A percentile compares a stretch with the other conserved stretches of the same genome.
These are phyloP conservation scores for Aporrectodea caliginosa DNA, from an alignment of 1,140 invertebrate genomes.

Conservation along the genomic window DNA sequence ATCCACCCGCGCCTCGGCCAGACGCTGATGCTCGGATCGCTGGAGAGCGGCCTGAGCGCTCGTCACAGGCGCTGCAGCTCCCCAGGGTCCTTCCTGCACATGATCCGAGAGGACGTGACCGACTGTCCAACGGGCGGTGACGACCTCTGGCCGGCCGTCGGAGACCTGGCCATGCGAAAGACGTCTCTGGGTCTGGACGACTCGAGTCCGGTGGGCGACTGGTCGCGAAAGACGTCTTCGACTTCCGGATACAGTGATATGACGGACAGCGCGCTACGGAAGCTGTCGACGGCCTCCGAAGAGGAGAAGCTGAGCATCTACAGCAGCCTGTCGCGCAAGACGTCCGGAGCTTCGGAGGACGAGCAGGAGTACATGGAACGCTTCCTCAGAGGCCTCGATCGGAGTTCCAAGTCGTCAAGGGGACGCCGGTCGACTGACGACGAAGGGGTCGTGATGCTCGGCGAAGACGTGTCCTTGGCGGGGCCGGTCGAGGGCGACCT, in stretches of 20 bases:
- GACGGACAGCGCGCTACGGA: background rate
- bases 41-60: background rate
- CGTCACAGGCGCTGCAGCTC: background rate
- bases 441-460: background rate
- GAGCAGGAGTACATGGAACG: background rate
- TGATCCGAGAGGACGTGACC: background rate
- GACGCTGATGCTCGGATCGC: background rate
- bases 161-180: background rate
- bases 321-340: background rate
- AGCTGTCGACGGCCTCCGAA: background rate
- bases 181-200: background rate
- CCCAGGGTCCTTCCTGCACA: background rate
- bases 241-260: background rate
- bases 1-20: background rate
- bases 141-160: background rate
- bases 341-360: background rate
- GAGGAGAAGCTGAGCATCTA: background rate
- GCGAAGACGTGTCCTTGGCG: background rate
- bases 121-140: background rate
- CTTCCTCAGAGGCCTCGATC: background rate
- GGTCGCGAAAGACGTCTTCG: background rate
- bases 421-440: background rate
- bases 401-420: background rate
- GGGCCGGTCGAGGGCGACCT: background rate
- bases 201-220: background rate